These are phyloP conservation scores for Phrynosoma blainvillii DNA, from an alignment of 2,113 vertebrate species.

Conservation along the genomic window DNA sequence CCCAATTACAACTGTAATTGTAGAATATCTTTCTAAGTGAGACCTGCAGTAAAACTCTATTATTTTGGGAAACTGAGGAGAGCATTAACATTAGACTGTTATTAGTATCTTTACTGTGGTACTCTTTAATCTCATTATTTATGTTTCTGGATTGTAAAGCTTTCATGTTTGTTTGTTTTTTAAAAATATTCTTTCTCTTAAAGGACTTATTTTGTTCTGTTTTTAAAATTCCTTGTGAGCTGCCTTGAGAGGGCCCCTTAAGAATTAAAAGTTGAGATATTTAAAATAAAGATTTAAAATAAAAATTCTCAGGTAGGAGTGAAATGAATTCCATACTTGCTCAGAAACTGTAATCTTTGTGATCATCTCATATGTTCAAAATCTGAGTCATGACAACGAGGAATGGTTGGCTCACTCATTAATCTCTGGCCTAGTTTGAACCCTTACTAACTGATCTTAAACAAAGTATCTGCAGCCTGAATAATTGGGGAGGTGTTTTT, in stretches of 20 bases:
- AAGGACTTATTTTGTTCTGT: no score
- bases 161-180: no score
- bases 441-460: background rate
- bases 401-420: background rate
- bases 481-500: background rate
- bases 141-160: no score
- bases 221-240: no score
- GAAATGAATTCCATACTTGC: background rate
- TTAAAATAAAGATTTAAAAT: background rate
- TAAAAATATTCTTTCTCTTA: no score
- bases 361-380: background rate
- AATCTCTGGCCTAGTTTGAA: background rate
- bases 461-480: background rate
- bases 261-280: background rate
- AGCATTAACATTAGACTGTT: background rate
- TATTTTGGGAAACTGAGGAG: no score
- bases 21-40: no score
- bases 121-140: background rate
- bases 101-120: background rate
- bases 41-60: no score
- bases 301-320: background rate
- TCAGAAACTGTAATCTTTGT: background rate
- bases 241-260: background rate
- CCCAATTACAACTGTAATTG: no score
- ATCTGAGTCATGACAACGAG: background rate